These are phyloP conservation scores for Euglossa dilemma DNA, from an alignment of 1,140 invertebrate genomes.

Conservation along the genomic window DNA sequence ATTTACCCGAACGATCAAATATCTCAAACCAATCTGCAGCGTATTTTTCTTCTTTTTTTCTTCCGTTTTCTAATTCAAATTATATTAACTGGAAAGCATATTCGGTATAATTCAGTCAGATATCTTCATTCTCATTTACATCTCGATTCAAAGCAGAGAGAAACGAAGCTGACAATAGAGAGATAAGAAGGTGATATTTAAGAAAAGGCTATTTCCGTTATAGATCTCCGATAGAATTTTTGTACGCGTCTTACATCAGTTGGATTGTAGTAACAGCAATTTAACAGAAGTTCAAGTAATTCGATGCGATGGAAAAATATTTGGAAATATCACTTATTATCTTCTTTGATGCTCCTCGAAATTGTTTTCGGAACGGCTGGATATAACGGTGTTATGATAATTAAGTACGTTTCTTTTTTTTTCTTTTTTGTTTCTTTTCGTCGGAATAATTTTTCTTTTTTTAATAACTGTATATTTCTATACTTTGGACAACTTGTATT, in stretches of 20 bases:
- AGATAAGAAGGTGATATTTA: background rate
- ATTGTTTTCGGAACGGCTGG: background rate
- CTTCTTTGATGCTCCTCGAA: background rate
- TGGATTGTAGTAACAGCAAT: background rate
- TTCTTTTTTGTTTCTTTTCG: constrained; percentile 5
- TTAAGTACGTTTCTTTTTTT: constrained; percentile 52
- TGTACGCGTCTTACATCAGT: background rate
- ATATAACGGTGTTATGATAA: constrained; percentile 28
- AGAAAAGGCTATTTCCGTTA: background rate
- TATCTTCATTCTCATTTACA: background rate
- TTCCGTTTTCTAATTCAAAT: background rate
- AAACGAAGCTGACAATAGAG: background rate
- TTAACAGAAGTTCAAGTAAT: background rate
- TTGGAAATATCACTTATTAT: constrained; percentile 5
- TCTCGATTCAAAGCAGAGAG: too few relatives aligned
- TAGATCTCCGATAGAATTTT: background rate
- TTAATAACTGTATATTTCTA: constrained; percentile 39
- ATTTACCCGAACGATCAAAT: background rate
- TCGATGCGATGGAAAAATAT: background rate
- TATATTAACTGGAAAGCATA: background rate
- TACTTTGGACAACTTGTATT: constrained; percentile 22
- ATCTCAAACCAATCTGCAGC: background rate
- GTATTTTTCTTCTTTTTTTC: too few relatives aligned
- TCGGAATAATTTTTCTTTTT: background rate
- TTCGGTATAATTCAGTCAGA: background rate